Percentiles rank a stretch among this genome's conserved stretches.
These are phyloP conservation scores for Lampris incognitus DNA, from an alignment of 2,113 vertebrate genomes.

Conservation along the genomic window DNA sequence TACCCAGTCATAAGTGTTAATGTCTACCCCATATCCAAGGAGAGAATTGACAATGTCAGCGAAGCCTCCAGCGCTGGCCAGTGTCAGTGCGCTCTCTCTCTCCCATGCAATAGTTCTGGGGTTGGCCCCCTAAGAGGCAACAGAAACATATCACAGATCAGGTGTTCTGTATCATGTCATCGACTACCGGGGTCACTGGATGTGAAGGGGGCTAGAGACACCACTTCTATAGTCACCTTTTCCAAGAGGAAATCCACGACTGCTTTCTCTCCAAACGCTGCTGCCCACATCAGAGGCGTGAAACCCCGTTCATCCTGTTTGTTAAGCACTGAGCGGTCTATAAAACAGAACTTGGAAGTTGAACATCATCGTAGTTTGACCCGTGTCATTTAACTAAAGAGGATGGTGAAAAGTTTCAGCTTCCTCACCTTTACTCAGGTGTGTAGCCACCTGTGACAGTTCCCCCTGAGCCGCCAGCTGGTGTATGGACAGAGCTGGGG, in stretches of 20 bases:
- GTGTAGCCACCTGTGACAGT: conserved; percentile 86
- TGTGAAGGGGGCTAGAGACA: neutral
- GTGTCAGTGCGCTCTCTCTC: conserved; percentile 90
- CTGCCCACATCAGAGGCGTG: conserved; percentile 96
- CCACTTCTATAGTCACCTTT: conserved; percentile 81
- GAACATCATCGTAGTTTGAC: too few species aligned
- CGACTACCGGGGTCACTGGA: neutral
- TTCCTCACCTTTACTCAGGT: conserved; percentile 88
- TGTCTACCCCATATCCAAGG: conserved; percentile 88
- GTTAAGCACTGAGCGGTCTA: conserved; percentile 90
- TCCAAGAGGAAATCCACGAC: conserved; percentile 91
- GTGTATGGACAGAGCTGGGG: conserved; percentile 90
- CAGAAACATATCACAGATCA: neutral
- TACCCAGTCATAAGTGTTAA: conserved; percentile 97
- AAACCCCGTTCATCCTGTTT: conserved; percentile 91
- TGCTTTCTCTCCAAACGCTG: conserved; percentile 94
- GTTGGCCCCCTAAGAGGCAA: conserved; percentile 86
- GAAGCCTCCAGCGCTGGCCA: conserved; percentile 94
- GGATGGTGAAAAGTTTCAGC: neutral
- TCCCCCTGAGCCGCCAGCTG: conserved; percentile 96
- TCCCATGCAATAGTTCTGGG: conserved; percentile 89
- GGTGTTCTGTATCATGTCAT: neutral
- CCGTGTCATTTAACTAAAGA: neutral
- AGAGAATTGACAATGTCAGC: conserved; percentile 90
- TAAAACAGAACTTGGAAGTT: conserved; percentile 7